Percentiles rank a stretch among this genome's conserved stretches.
phyloP scores from a whole-genome alignment of 2,113 vertebrate genomes.

The Actenoides hombroni region DNA sequence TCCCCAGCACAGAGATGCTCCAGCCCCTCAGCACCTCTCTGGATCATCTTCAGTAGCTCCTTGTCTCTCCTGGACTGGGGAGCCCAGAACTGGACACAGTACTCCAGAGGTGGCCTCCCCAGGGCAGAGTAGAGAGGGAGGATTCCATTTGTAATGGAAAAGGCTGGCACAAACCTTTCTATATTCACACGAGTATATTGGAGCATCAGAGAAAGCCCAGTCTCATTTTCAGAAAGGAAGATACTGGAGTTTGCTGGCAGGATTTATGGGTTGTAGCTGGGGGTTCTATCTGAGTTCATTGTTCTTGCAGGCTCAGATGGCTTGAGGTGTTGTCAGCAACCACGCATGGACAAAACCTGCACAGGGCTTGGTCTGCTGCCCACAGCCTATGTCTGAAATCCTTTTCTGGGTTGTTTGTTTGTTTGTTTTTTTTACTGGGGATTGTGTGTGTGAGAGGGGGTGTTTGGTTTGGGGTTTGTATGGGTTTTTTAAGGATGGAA shows the following conservation, averaged over 20 bases:
- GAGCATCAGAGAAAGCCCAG: not conserved
- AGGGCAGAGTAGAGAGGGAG: too few species aligned
- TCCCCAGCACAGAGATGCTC: too few species aligned
- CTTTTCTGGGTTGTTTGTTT: not conserved
- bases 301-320: not conserved
- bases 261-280: not conserved
- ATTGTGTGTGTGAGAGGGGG: too few species aligned
- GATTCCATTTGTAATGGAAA: not conserved
- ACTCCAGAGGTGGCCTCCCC: too few species aligned
- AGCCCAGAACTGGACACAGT: too few species aligned
- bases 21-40: too few species aligned
- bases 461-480: not conserved
- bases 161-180: not conserved
- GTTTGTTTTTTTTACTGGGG: too few species aligned
- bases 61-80: too few species aligned
- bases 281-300: rapidly evolving
- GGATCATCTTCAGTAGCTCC: too few species aligned
- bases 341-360: rapidly evolving
- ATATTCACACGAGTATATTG: rapidly evolving
- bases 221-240: not conserved
- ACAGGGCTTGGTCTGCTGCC: not conserved
- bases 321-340: not conserved
- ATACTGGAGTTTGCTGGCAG: not conserved
- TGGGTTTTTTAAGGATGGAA: not conserved
- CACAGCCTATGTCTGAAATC: rapidly evolving